Conservation (phyloP, 2,888 invertebrate species). For the Clistopyga incitator region DNA sequence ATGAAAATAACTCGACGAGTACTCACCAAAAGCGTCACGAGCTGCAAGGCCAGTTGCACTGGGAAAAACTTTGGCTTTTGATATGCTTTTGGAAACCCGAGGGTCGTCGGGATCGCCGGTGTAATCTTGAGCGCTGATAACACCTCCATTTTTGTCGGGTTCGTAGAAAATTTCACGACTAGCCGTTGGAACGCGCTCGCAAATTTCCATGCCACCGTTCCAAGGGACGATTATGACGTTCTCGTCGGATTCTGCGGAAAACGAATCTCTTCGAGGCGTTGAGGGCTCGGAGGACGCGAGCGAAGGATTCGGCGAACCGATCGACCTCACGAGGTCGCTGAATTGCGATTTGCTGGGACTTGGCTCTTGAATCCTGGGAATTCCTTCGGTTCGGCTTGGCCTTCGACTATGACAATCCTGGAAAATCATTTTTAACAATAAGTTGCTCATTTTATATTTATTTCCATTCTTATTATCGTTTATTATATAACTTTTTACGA, state of each 20-base stretch:
- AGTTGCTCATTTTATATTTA: neutral
- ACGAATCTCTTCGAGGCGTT: slow-evolving; percentile 67
- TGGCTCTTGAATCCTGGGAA: slow-evolving; percentile 63
- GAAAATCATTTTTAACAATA: slow-evolving; percentile 23
- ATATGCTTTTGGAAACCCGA: slow-evolving; percentile 70
- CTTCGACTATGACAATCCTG: slow-evolving; percentile 72
- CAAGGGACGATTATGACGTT: slow-evolving; percentile 43
- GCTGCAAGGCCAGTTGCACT: slow-evolving; percentile 74
- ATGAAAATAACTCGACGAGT: neutral
- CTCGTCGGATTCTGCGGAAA: slow-evolving; percentile 61
- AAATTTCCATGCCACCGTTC: slow-evolving; percentile 60
- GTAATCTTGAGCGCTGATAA: slow-evolving; percentile 54
- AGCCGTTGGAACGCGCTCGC: slow-evolving; percentile 41
- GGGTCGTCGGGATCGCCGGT: slow-evolving; percentile 71
- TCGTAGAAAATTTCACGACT: slow-evolving; percentile 71
- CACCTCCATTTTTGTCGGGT: slow-evolving; percentile 74
- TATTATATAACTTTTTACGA: neutral
- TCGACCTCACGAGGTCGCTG: slow-evolving; percentile 73
- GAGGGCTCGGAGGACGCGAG: slow-evolving; percentile 71
- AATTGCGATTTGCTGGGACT: slow-evolving; percentile 74
- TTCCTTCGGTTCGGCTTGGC: slow-evolving; percentile 69
- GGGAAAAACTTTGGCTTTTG: slow-evolving; percentile 78
- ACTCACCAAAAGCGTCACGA: slow-evolving; percentile 82
- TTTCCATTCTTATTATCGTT: neutral
- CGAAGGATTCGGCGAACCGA: slow-evolving; percentile 72